A percentile compares a stretch with the other conserved stretches of the same genome.
Conservation (phyloP, 2,888 invertebrate genomes). For the Hypomecis punctinalis region DNA sequence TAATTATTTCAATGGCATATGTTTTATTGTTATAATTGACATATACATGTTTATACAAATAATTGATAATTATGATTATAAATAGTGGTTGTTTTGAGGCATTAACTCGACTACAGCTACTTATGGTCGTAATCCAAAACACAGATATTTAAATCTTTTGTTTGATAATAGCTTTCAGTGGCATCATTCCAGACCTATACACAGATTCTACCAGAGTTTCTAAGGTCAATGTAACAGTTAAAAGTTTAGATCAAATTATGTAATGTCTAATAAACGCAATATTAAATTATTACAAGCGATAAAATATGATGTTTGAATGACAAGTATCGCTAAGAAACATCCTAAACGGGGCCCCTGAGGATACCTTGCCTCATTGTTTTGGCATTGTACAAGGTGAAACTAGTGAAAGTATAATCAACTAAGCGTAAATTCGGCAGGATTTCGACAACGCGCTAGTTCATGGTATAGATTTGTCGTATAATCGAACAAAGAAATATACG, state of each 20-base stretch:
- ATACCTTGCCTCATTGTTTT: slow-evolving; percentile 12
- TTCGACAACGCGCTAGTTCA: slow-evolving; percentile 9
- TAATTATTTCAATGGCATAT: no score
- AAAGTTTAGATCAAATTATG: slow-evolving; percentile 4
- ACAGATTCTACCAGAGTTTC: neutral
- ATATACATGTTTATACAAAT: no score
- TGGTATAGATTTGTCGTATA: slow-evolving; percentile 17
- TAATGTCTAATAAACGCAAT: neutral
- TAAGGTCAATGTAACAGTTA: slow-evolving; percentile 5
- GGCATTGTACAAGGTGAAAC: slow-evolving; percentile 2
- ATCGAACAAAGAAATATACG: slow-evolving; percentile 66
- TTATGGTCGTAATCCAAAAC: no score
- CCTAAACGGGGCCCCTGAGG: slow-evolving; percentile 12
- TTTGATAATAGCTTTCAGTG: slow-evolving; percentile 2
- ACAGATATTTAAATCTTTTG: slow-evolving; percentile 10
- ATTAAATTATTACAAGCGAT: no score
- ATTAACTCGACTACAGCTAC: no score
- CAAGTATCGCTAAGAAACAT: neutral
- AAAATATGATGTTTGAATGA: neutral
- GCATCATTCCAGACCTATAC: neutral
- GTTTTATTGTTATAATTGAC: no score
- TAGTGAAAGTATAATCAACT: slow-evolving; percentile 34
- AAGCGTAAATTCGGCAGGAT: slow-evolving; percentile 11
- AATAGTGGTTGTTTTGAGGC: no score
- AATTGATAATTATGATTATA: no score